A percentile compares a stretch with the other conserved stretches of the same genome.
These are phyloP conservation scores for Ptilonorhynchus violaceus DNA, from an alignment of 2,113 vertebrate genomes.

Conservation along the genomic window DNA sequence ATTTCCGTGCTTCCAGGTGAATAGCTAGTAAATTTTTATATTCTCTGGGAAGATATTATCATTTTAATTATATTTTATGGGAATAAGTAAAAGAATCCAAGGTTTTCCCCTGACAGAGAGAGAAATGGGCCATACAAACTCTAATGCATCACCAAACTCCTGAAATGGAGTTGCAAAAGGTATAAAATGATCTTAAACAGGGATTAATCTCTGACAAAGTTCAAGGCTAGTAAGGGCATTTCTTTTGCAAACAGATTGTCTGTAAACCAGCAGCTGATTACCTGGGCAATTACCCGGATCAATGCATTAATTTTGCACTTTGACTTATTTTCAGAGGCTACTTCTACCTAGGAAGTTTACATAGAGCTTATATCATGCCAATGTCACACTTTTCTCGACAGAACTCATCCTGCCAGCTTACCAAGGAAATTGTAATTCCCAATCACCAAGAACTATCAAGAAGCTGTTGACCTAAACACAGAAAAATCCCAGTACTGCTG, in stretches of 20 bases:
- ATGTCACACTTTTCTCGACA: background rate
- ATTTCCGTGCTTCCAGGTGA: background rate
- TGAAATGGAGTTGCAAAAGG: background rate
- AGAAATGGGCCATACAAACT: background rate
- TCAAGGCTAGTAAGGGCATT: background rate
- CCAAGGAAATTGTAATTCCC: background rate
- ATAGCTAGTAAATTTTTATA: background rate
- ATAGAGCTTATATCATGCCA: background rate
- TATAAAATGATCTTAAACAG: background rate
- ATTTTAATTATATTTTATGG: background rate
- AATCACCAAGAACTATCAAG: background rate
- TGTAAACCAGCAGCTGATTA: background rate
- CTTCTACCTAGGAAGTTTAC: background rate
- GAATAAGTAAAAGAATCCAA: background rate
- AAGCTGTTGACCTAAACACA: background rate
- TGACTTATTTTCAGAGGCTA: background rate
- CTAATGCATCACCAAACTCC: background rate
- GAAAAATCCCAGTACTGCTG: background rate
- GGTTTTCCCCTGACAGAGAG: background rate
- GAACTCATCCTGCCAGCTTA: background rate
- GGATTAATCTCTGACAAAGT: background rate
- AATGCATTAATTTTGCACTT: background rate
- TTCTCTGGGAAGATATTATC: background rate
- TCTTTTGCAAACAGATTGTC: background rate
- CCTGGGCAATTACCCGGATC: background rate